Conservation (phyloP, 2,888 invertebrate species). For the Ametastegia equiseti region DNA sequence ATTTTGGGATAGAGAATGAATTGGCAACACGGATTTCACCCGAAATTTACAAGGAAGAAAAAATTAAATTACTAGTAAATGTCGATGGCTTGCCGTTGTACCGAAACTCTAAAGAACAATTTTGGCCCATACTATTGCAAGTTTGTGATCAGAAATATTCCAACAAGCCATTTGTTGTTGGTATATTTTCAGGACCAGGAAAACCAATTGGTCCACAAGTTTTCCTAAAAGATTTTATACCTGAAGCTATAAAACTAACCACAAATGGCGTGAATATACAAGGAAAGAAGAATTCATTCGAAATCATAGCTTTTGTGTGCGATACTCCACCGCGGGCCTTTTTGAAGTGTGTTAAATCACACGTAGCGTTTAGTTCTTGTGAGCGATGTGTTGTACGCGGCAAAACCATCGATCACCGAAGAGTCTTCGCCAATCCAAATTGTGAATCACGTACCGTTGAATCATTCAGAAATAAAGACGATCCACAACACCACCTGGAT, state of each 20-base stretch:
- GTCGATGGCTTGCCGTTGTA: slow-evolving; percentile 41
- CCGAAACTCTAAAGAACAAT: slow-evolving; percentile 1
- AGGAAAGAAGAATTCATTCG: slow-evolving; percentile 17
- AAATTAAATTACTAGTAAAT: slow-evolving; percentile 33
- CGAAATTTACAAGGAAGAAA: slow-evolving; percentile 34
- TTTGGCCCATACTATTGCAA: slow-evolving; percentile 32
- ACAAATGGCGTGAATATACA: slow-evolving; percentile 47
- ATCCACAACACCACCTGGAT: slow-evolving; percentile 8
- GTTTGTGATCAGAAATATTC: slow-evolving; percentile 3
- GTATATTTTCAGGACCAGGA: slow-evolving; percentile 48
- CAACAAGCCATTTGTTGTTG: slow-evolving; percentile 39
- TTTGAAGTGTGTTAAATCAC: slow-evolving; percentile 38
- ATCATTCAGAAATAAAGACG: slow-evolving; percentile 22
- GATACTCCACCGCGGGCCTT: slow-evolving; percentile 36
- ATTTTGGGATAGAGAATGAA: slow-evolving; percentile 38
- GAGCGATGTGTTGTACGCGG: slow-evolving; percentile 34
- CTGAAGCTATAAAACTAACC: slow-evolving; percentile 48
- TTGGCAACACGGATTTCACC: slow-evolving; percentile 35
- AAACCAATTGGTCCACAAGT: slow-evolving; percentile 49
- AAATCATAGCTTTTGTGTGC: slow-evolving; percentile 27
- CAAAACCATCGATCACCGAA: background rate
- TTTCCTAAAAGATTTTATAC: slow-evolving; percentile 50
- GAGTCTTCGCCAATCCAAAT: slow-evolving; percentile 33
- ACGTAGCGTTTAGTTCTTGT: slow-evolving; percentile 27
- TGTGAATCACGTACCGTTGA: slow-evolving; percentile 19